A percentile compares a stretch with the other conserved stretches of the same genome.
phyloP scores from a whole-genome alignment of 2,113 vertebrate species.

The Tricholaema leucomelas region DNA sequence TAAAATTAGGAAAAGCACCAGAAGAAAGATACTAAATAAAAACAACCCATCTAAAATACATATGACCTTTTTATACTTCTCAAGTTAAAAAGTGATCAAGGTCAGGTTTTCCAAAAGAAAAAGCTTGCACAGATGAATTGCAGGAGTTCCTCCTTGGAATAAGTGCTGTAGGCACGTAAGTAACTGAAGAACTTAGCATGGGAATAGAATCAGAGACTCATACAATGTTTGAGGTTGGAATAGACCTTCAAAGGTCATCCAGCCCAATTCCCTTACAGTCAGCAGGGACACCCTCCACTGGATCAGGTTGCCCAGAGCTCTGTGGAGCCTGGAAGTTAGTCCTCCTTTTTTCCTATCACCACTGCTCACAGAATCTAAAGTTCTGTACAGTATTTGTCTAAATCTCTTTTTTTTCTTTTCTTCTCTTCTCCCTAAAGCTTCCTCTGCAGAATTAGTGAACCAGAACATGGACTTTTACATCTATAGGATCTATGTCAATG shows the following conservation, averaged over 20 bases:
- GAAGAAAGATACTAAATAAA: background rate
- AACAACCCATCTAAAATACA: background rate
- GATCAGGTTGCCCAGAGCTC: no score
- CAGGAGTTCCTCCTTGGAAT: background rate
- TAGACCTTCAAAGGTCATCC: no score
- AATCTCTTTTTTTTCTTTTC: background rate
- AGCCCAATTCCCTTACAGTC: no score
- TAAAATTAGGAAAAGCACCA: background rate
- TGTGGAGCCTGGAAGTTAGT: background rate
- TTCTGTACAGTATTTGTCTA: background rate
- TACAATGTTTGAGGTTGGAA: no score
- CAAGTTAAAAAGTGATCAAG: background rate
- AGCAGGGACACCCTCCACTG: no score
- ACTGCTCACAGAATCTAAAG: background rate
- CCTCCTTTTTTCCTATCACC: background rate
- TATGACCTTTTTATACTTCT: background rate
- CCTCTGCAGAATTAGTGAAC: constrained; percentile 49
- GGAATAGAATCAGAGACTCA: background rate
- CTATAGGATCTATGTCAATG: constrained; percentile 9
- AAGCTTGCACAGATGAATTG: background rate
- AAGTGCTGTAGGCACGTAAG: background rate
- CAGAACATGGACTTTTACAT: constrained; percentile 49
- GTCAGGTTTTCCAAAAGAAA: background rate
- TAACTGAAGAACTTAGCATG: background rate
- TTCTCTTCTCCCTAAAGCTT: background rate